Conservation (phyloP, 2,113 vertebrate genomes). For the Lepisosteus oculatus region DNA sequence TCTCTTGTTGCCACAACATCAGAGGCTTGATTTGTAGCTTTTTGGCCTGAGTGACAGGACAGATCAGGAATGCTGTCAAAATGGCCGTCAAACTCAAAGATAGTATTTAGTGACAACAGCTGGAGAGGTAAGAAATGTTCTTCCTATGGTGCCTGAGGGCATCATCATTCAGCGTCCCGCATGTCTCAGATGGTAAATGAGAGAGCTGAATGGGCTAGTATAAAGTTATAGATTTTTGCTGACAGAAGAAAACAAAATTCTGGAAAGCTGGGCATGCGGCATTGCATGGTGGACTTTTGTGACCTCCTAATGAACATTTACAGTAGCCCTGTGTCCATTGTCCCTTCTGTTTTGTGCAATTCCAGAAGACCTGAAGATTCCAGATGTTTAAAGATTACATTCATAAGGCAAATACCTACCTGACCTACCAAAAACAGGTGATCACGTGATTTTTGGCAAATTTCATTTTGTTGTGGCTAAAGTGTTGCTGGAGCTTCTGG, state of each 20-base stretch:
- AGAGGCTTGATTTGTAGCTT: constrained; percentile 59
- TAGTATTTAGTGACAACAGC: constrained; percentile 53
- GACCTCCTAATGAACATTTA: no score
- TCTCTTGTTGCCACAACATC: constrained; percentile 50
- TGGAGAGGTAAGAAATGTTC: constrained; percentile 51
- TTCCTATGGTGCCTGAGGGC: constrained; percentile 41
- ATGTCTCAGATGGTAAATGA: constrained; percentile 33
- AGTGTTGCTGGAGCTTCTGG: no score
- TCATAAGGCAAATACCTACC: no score
- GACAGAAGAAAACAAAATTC: constrained; percentile 40
- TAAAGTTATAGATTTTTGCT: constrained; percentile 33
- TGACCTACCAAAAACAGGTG: no score
- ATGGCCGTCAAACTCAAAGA: constrained; percentile 54
- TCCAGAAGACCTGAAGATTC: no score
- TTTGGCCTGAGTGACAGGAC: constrained; percentile 50
- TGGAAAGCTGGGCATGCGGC: background rate
- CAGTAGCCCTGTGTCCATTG: no score
- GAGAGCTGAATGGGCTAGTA: constrained; percentile 22
- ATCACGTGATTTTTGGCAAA: no score
- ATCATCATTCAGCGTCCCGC: constrained; percentile 54
- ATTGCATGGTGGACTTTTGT: constrained; percentile 8
- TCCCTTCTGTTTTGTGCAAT: no score
- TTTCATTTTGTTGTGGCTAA: no score
- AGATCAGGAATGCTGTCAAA: constrained; percentile 55
- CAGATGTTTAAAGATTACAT: no score